These are phyloP conservation scores for Seriola dumerili DNA, from an alignment of 2,113 vertebrate genomes.

Conservation along the genomic window DNA sequence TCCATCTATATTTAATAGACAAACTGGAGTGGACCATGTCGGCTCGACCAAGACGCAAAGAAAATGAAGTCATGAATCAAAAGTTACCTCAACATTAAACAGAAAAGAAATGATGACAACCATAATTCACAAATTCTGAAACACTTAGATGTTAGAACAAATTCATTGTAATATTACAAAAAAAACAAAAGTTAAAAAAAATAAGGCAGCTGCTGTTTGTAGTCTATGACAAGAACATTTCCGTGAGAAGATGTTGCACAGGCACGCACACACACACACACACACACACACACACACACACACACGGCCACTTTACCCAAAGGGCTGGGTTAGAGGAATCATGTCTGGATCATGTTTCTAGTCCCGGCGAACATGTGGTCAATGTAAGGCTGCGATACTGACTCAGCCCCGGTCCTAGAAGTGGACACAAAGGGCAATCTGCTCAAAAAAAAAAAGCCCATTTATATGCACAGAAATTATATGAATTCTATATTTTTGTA, in stretches of 20 bases:
- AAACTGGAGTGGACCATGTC: neutral
- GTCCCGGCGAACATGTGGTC: constrained; percentile 79
- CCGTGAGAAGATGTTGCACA: constrained; percentile 60
- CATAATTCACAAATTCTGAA: neutral
- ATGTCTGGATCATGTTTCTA: constrained; percentile 84
- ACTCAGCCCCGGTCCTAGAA: constrained; percentile 51
- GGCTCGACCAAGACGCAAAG: neutral
- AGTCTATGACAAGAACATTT: constrained; percentile 39
- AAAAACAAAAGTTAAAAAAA: constrained; percentile 3
- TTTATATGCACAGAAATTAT: neutral
- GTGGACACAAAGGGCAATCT: constrained; percentile 50
- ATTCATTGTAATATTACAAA: neutral
- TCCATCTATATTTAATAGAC: neutral
- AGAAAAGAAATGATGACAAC: neutral
- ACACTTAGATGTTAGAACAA: neutral
- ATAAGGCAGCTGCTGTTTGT: neutral
- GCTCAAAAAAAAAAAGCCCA: constrained; percentile 37
- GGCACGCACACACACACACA: constrained; percentile 60
- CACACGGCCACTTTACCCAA: constrained; percentile 60
- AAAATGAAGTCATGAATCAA: neutral
- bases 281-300: constrained; percentile 54
- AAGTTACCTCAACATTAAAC: neutral
- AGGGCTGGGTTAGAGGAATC: constrained; percentile 72
- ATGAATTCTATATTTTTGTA: neutral
- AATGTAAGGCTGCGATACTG: constrained; percentile 69